Evolutionary conservation across 2,113 vertebrate species (phyloP), one percentile per base, ranked within the genome.

Genomic region (Pelecanus crispus): DNA sequence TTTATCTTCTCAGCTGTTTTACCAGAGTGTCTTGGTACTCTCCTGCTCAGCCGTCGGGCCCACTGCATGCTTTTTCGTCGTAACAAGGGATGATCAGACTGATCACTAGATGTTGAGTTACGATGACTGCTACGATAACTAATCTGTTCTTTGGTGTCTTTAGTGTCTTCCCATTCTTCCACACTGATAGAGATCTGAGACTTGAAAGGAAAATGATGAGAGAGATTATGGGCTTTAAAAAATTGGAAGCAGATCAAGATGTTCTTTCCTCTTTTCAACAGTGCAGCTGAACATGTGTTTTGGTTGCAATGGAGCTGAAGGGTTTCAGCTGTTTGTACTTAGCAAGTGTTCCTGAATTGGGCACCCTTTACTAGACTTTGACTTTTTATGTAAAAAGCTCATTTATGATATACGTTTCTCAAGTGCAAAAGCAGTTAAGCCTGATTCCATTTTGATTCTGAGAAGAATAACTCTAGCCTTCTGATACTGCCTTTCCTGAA

Each of bases 61-160:
- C 99, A 99, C 94, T 99, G 98, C 99, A 99, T 98, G 97, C 99
- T 99, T 97, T 99, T 99, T 87, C 98, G 98, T 44, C 99, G 97
- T 72, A 99, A 96, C 93, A 99, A 89, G 3, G 99, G 99, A 44
- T 98, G 98, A 25, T 99, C 99, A 0, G 98, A 98, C 79, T 98
- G 99, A 86, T 99, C 99, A 0, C 98, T 99, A 68, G 97, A 98
- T 0, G 98, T 98, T 0, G 98, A 99, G 95, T 98, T 98, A 13
- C 98, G 98, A 81, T 98, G 98, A 63, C 97, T 97, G 14, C 95
- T 95, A 5, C 98, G 97, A 21, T 97, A 97, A 29, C 98, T 97
- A 10, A 97, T 88, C 67, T 98, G 98, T 2, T 99, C 99, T 49
- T 97, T 98, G 86, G 79, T 96, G 24, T 99, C 99, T 95, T 98